Evolutionary conservation across 2,113 vertebrate species (phyloP).

Genomic region (Holacanthus passer): DNA sequence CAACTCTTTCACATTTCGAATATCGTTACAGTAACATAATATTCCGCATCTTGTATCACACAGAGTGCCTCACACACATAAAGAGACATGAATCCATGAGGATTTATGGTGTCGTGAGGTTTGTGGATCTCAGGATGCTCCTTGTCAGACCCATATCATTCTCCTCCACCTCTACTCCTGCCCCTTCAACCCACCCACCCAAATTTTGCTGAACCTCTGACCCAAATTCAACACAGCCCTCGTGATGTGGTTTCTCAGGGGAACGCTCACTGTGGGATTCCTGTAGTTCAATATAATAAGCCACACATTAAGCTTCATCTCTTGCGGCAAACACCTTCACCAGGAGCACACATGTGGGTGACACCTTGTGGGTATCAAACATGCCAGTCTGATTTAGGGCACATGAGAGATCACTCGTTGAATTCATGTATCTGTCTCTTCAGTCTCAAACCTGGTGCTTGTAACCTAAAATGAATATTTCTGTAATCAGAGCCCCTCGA

Average conservation of each 20-base stretch:
- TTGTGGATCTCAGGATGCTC: slow-evolving; percentile 77
- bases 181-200: slow-evolving; percentile 5
- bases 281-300: slow-evolving; percentile 19
- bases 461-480: slow-evolving; percentile 38
- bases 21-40: slow-evolving; percentile 71
- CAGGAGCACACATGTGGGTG: slow-evolving; percentile 36
- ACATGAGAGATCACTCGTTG: slow-evolving; percentile 13
- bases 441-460: slow-evolving; percentile 20
- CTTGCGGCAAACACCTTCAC: slow-evolving; percentile 25
- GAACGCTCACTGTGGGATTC: slow-evolving; percentile 74
- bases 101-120: slow-evolving; percentile 83
- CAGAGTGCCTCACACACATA: slow-evolving; percentile 71
- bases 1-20: slow-evolving; percentile 71
- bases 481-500: slow-evolving; percentile 34
- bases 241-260: slow-evolving; percentile 50
- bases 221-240: slow-evolving; percentile 25
- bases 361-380: slow-evolving; percentile 53
- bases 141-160: slow-evolving; percentile 65
- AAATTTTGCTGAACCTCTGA: slow-evolving; percentile 42
- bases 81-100: slow-evolving; percentile 78
- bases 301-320: background rate
- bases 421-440: background rate
- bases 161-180: slow-evolving; percentile 35
- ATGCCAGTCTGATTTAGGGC: slow-evolving; percentile 43
- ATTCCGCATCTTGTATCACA: slow-evolving; percentile 76